phyloP scores from a whole-genome alignment of 2,113 vertebrate genomes.

The Elachura formosa region DNA sequence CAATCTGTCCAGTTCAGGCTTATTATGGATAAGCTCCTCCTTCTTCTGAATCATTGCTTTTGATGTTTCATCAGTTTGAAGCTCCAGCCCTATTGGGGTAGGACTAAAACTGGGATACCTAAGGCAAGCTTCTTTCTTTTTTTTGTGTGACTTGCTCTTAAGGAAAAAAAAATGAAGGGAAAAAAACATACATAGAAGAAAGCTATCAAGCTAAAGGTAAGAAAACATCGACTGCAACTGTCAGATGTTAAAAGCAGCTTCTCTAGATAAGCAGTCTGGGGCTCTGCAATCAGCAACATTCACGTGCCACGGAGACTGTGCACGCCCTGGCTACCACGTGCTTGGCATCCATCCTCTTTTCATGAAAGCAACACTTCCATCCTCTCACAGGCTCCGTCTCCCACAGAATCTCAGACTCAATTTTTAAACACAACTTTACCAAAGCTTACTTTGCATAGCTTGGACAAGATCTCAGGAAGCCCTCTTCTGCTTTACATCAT shows the following conservation, averaged over 20 bases:
- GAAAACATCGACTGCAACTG: neutral
- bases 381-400: neutral
- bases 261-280: neutral
- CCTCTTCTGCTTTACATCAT: neutral
- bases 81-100: neutral
- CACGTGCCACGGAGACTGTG: fast-evolving
- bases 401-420: neutral
- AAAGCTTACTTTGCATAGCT: neutral
- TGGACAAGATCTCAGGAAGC: neutral
- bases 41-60: neutral
- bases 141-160: neutral
- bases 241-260: neutral
- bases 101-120: neutral
- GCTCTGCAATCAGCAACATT: neutral
- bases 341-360: neutral
- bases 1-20: neutral
- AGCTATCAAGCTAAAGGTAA: neutral
- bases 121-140: neutral
- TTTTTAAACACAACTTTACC: neutral
- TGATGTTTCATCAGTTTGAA: neutral
- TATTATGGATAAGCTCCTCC: neutral
- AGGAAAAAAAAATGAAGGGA: neutral
- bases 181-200: neutral
- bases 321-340: fast-evolving
- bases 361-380: neutral